phyloP scores from a whole-genome alignment of 2,113 vertebrate species.

The Labeo catla region DNA sequence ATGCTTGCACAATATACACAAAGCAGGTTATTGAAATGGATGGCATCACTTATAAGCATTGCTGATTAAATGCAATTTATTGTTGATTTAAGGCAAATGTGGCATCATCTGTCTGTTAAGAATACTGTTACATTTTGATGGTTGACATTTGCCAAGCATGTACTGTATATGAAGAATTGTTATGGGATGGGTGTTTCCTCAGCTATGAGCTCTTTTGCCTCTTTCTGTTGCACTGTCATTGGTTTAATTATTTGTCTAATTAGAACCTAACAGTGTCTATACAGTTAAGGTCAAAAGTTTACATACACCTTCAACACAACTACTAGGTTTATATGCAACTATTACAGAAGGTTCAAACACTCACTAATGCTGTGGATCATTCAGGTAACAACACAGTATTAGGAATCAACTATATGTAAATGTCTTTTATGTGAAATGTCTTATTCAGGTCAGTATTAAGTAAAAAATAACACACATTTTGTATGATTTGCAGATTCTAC shows the following conservation, averaged over 20 bases:
- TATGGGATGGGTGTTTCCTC: neutral
- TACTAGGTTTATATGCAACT: no score
- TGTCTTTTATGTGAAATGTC: no score
- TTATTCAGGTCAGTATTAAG: no score
- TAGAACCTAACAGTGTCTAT: neutral
- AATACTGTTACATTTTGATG: neutral
- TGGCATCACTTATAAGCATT: neutral
- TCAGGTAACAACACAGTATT: no score
- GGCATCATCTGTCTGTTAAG: neutral
- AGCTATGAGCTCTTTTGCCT: neutral
- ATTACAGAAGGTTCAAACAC: no score
- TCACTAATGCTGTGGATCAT: no score
- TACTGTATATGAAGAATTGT: no score
- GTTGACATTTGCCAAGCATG: no score
- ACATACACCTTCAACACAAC: no score
- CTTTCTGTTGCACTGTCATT: neutral
- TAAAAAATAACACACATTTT: no score
- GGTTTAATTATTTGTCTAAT: neutral
- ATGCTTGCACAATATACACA: slow-evolving; percentile 35
- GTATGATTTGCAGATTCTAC: no score
- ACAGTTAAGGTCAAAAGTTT: neutral
- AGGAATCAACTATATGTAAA: no score
- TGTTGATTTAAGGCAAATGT: neutral
- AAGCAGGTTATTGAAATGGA: neutral
- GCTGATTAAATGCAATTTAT: neutral